Evolutionary conservation across 2,888 invertebrate genomes (phyloP), one percentile per base, ranked within the genome.

Genomic region (Xanthia togata): DNA sequence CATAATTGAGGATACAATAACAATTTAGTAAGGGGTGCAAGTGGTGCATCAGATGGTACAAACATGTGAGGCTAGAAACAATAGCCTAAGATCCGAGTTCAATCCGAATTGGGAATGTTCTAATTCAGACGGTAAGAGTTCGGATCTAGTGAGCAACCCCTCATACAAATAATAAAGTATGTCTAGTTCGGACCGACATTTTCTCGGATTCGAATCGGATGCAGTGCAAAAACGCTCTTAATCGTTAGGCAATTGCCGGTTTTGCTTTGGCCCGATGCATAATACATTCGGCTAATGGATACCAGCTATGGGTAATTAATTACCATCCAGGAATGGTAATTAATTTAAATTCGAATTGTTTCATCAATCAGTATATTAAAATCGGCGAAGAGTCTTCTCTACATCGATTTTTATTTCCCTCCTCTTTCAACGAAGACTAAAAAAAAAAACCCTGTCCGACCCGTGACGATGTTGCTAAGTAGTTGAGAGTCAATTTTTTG

Each of bases 201-300:
- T n/a, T 31, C 31, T 31, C 31, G 31, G 31, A 31, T 31, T 31
- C 31, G 31, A 31, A 31, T 31, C 31, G 31, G 31, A 31, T 31
- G 31, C 31, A 31, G 31, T 2, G 31, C 31, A 2, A 31, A 31
- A 31, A 31, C 31, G 31, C 31, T 31, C 31, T 23, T 11, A 67
- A 1, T 69, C 53, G 31, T 44, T n/a, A 44, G 12, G 1, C 31
- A n/a, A 14, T 9, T 23, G 23, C 31, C 11, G n/a, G 31, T 31
- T 70, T 31, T 41, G 53, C 53, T 41, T 53, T n/a, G 14, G 8
- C 17, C 8, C 31, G 41, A 53, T 72, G 41, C 70, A 73, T 55
- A 55, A 55, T 73, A 20, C 31, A 70, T 70, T 47, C 23, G 14
- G 31, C 38, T 41, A 44, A 73, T 70, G 41, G 31, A 44, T 44